These are phyloP conservation scores for Deilephila elpenor DNA, from an alignment of 2,888 invertebrate species.

Conservation along the genomic window DNA sequence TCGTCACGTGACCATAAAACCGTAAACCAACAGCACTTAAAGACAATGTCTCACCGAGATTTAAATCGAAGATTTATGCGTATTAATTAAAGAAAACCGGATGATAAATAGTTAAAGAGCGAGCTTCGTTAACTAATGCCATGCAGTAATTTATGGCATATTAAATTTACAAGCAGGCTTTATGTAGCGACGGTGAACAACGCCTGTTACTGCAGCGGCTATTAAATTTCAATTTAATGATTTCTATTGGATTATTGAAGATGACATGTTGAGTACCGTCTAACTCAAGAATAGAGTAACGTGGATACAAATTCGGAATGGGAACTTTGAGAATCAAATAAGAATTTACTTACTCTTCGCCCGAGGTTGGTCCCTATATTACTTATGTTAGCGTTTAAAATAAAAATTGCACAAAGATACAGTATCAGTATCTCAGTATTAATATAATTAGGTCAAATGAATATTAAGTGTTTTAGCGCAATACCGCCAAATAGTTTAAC, in stretches of 20 bases:
- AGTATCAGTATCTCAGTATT: too few species aligned
- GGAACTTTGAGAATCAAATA: too few species aligned
- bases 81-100: conserved; percentile 17
- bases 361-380: too few species aligned
- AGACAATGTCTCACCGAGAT: background rate
- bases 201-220: background rate
- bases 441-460: too few species aligned
- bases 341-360: too few species aligned
- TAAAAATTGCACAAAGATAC: too few species aligned
- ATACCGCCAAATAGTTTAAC: too few species aligned
- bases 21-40: background rate
- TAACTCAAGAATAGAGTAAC: too few species aligned
- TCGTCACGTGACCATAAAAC: background rate
- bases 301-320: too few species aligned
- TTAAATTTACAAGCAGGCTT: background rate
- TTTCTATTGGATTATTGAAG: background rate
- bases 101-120: conserved; percentile 11
- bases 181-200: background rate
- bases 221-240: background rate
- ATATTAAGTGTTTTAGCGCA: too few species aligned
- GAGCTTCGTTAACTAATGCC: conserved; percentile 24
- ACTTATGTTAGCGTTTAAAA: too few species aligned
- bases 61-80: conserved; percentile 6
- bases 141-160: conserved; percentile 1
- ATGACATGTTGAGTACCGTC: background rate